A percentile compares a stretch with the other conserved stretches of the same genome.
Conservation (phyloP, 2,113 vertebrate species). For the Madoqua kirkii region DNA sequence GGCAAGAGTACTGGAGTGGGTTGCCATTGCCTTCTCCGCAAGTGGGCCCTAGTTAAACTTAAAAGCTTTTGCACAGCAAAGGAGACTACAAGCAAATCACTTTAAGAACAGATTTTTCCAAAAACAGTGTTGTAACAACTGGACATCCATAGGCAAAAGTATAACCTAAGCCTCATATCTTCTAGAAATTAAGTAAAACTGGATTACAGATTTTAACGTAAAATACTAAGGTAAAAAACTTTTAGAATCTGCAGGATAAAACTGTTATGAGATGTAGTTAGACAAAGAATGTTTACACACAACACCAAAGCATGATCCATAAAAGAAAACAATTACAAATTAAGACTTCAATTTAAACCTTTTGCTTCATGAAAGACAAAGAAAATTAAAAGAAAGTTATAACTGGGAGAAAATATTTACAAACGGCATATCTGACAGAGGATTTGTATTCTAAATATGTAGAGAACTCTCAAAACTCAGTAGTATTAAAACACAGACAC, state of each 20-base stretch:
- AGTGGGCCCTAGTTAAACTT: not conserved
- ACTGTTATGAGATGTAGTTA: not conserved
- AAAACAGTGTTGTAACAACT: not conserved
- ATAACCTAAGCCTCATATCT: not conserved
- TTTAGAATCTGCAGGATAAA: not conserved
- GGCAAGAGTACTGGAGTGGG: too few relatives aligned
- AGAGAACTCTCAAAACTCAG: not conserved
- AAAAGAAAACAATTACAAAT: not conserved
- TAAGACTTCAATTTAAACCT: not conserved
- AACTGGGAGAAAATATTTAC: not conserved
- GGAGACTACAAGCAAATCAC: not conserved
- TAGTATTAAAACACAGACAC: not conserved
- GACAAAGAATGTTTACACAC: not conserved
- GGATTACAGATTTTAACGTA: not conserved
- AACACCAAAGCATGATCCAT: not conserved
- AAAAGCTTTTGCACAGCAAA: not conserved
- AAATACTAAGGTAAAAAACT: not conserved
- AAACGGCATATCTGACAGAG: not conserved
- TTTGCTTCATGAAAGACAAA: not conserved
- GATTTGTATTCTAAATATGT: not conserved
- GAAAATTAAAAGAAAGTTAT: not conserved
- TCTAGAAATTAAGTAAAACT: not conserved
- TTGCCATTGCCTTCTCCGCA: too few relatives aligned
- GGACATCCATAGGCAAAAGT: not conserved
- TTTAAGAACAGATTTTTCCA: not conserved